These are phyloP conservation scores for Calameuta filiformis DNA, from an alignment of 2,888 invertebrate species.

Conservation along the genomic window DNA sequence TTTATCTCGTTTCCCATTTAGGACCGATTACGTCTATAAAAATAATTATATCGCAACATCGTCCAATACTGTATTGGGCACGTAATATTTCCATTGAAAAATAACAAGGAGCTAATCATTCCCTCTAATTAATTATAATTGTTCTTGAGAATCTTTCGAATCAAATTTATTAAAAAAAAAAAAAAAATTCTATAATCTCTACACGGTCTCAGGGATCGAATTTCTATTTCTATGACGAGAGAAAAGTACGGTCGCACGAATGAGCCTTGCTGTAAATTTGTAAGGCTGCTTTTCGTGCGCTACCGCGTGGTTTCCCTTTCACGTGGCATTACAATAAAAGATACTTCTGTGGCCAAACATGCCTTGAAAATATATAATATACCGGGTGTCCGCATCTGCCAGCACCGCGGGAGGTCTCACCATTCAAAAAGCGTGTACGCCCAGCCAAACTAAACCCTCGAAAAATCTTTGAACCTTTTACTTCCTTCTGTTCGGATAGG, in stretches of 20 bases:
- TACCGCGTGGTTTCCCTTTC: constrained; percentile 46
- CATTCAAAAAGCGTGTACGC: constrained; percentile 1
- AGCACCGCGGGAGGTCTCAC: constrained; percentile 40
- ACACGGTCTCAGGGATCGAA: not conserved
- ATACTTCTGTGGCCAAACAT: constrained; percentile 64
- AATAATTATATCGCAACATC: not conserved
- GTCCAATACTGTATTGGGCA: not conserved
- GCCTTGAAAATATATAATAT: constrained; percentile 45
- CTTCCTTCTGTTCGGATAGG: constrained; percentile 43
- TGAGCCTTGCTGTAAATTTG: not conserved
- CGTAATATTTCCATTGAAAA: not conserved
- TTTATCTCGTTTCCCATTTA: not conserved
- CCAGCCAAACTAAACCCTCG: constrained; percentile 11
- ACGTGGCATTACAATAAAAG: constrained; percentile 51
- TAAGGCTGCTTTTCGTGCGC: constrained; percentile 15
- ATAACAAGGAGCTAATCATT: not conserved
- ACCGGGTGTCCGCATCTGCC: constrained; percentile 60
- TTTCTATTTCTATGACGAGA: not conserved
- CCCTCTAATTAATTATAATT: not conserved
- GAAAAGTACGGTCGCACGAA: not conserved
- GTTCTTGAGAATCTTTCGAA: not conserved
- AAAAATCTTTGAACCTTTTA: constrained; percentile 27
- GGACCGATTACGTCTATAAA: not conserved
- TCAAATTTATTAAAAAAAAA: not conserved
- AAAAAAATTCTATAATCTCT: not conserved